Evolutionary conservation across 2,888 invertebrate genomes (phyloP), one percentile per base, ranked within the genome.

Genomic region (Andrena trimmerana): DNA sequence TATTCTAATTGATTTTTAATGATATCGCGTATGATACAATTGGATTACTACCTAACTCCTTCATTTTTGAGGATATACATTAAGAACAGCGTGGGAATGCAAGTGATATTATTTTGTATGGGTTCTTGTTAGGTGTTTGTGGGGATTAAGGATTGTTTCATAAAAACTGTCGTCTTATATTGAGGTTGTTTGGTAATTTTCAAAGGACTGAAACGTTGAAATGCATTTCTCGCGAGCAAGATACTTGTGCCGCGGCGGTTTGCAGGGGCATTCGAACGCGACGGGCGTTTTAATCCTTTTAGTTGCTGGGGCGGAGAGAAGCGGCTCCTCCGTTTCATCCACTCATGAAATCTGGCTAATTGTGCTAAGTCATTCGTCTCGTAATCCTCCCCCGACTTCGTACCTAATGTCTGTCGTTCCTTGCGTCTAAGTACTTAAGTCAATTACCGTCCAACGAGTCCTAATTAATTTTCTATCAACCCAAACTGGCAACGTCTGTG

Each of bases 291-390:
- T 87, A 88, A 88, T 88, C 86, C 85, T 70, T 80, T 88, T 85
- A 87, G 48, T 36, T 59, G 8, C 5, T 31, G 48, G 52, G 7
- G 73, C 8, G 59, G 52, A 36, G 82, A 76, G 75, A 78, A 70
- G 13, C 42, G 27, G 33, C 57, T 54, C 65, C 62, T 74, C 68
- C 74, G 65, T 71, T 86, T 84, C 81, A 90, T 90, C 90, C 91
- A 84, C 83, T 92, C 90, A 88, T 80, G 74, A 89, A 92, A 92
- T 92, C 91, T 84, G 89, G 91, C 91, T 92, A 92, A 92, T 92
- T 92, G 88, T 84, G 87, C 88, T 81, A 89, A 91, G 87, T 88
- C 90, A 86, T 88, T 90, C 81, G 82, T 86, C 79, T 83, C 66
- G 77, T 86, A 87, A 85, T 84, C 60, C 76, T 57, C 42, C 27